A percentile compares a stretch with the other conserved stretches of the same genome.
These are phyloP conservation scores for Noctua comes DNA, from an alignment of 2,888 invertebrate species.

Conservation along the genomic window DNA sequence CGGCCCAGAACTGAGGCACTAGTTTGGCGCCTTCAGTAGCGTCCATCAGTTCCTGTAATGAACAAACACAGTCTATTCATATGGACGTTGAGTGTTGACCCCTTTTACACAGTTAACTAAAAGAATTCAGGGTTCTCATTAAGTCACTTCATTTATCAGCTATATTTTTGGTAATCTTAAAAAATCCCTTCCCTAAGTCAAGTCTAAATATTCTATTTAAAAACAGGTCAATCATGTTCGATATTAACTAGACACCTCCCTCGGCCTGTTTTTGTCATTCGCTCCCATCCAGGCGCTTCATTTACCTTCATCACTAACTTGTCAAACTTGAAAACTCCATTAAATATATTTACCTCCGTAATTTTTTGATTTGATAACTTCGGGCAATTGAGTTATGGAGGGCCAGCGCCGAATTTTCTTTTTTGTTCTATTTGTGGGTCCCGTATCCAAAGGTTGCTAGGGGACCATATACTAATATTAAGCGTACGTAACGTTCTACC, in stretches of 20 bases:
- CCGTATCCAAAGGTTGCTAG: neutral
- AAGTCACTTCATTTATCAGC: neutral
- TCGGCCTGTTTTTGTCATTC: conserved; percentile 27
- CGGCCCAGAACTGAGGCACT: too few relatives aligned
- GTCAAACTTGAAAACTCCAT: conserved; percentile 53
- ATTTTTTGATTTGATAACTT: conserved; percentile 30
- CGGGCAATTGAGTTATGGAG: conserved; percentile 24
- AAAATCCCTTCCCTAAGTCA: neutral
- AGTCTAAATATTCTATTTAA: neutral
- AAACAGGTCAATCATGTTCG: conserved; percentile 1
- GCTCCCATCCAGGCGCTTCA: conserved; percentile 22
- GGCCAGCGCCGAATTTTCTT: neutral
- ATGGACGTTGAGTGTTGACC: neutral
- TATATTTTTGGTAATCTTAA: too few relatives aligned
- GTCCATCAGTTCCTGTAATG: too few relatives aligned
- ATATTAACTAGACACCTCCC: conserved; percentile 17
- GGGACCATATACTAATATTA: neutral
- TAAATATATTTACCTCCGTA: conserved; percentile 32
- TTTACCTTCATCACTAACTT: conserved; percentile 57
- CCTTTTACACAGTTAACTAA: neutral
- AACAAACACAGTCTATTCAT: neutral
- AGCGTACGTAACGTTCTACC: neutral
- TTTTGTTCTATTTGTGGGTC: neutral
- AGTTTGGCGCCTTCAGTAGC: too few relatives aligned
- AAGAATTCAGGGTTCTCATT: neutral